Base-by-base conservation (phyloP, 2,113 vertebrate species). In the Brachypodius melanocephalos region DNA sequence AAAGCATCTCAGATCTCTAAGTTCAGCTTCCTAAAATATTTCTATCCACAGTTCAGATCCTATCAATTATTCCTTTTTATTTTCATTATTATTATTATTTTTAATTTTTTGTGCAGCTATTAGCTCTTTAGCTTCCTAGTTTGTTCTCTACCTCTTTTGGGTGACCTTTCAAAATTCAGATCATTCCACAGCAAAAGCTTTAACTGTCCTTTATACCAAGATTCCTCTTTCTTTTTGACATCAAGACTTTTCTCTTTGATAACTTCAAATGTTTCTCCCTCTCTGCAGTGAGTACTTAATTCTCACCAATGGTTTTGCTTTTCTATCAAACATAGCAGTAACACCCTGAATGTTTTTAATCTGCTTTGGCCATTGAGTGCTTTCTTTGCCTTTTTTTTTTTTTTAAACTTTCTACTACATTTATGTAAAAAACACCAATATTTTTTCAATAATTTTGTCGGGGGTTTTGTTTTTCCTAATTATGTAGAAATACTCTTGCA, bases 111-210 rank as follows among this genome's bases (percentile, higher is more conserved):
- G 8, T 43, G 38, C 49, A 54, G 36, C 66, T 88, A 63, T 97
- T 89, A 95, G 80, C 51, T 89, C 89, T 93, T 95, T 61, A 96
- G 72, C 45, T 84, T 48, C 77, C 42, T 91, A 26, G 65, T 95
- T 96, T 96, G 63, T 93, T 96, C 92, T 79, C 25, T 74, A 14
- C 58, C 57, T 93, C 69, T 95, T 96, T 76, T 13, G 43, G 40
- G 52, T 93, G 83, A 93, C 86, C 97, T 96, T 92, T 97, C 80
- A 96, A 95, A 97, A 96, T 96, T 97, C 94, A 97, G 52, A 93
- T 85, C 66, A 93, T 93, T 97, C 78, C 78, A 84, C 94, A 94
- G 90, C 31, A 92, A 92, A 92, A 93, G 75, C 43, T 97, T 92
- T 78, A 93, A 78, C 61, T 0, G 0, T 85, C 85, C 74, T 97